These are phyloP conservation scores for Epistrophe grossulariae DNA, from an alignment of 2,888 invertebrate genomes.

Conservation along the genomic window DNA sequence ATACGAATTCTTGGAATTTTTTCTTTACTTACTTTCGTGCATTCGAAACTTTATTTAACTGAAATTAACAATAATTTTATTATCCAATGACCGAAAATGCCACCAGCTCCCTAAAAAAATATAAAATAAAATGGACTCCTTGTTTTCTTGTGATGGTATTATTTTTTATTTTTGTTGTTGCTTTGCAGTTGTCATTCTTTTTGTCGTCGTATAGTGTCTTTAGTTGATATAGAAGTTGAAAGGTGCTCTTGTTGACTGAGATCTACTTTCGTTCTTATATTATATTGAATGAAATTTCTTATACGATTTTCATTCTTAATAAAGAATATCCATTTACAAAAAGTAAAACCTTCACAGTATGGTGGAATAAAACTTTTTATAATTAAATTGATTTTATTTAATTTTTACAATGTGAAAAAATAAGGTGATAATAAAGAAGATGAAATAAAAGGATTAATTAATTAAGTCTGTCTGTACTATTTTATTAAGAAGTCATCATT, in stretches of 20 bases:
- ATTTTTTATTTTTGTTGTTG: background rate
- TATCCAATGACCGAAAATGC: too few relatives aligned
- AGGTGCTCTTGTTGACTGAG: background rate
- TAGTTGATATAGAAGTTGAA: background rate
- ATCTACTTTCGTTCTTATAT: background rate
- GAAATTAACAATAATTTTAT: too few relatives aligned
- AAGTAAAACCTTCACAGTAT: background rate
- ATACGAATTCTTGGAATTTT: too few relatives aligned
- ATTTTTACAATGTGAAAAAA: too few relatives aligned
- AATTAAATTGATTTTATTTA: background rate
- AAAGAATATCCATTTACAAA: background rate
- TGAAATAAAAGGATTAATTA: too few relatives aligned
- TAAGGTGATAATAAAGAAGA: too few relatives aligned
- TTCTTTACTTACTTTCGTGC: too few relatives aligned
- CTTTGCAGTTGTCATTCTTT: background rate
- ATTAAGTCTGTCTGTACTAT: too few relatives aligned
- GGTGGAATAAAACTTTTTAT: background rate
- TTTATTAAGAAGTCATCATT: too few relatives aligned
- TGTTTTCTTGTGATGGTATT: background rate
- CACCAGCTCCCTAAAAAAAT: background rate
- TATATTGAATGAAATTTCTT: background rate
- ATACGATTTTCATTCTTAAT: background rate
- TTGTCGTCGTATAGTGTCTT: background rate
- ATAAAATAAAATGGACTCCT: background rate
- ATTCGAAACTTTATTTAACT: too few relatives aligned